Evolutionary conservation across 1,140 invertebrate genomes (phyloP).

Genomic region (Trypoxylus dichotomus): DNA sequence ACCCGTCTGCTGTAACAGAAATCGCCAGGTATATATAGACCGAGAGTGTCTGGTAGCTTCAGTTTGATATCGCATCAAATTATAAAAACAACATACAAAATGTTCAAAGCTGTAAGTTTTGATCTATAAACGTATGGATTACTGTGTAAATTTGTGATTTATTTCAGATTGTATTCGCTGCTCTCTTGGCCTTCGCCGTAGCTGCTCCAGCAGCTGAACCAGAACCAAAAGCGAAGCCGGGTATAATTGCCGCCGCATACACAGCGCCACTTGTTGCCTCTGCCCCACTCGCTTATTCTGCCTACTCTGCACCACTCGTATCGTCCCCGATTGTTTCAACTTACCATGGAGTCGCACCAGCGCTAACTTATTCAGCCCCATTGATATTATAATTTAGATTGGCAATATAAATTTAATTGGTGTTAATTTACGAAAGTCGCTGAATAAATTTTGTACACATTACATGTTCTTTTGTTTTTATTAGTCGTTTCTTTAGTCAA

Average conservation of each 20-base stretch:
- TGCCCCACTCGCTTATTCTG: constrained; percentile 33
- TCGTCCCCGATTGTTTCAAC: constrained; percentile 32
- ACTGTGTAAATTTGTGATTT: constrained; percentile 22
- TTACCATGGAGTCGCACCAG: constrained; percentile 19
- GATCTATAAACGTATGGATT: background rate
- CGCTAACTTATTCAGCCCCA: background rate
- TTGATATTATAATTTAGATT: background rate
- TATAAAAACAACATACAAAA: constrained; percentile 10
- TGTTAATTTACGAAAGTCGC: background rate
- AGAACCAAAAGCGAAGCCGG: constrained; percentile 14
- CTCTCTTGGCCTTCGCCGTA: constrained; percentile 52
- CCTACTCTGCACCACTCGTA: constrained; percentile 32
- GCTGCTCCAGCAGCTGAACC: constrained; percentile 12
- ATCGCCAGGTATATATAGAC: background rate
- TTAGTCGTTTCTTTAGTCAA: too few species aligned
- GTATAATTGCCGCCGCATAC: constrained; percentile 11
- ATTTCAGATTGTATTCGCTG: constrained; percentile 50
- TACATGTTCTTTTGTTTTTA: background rate
- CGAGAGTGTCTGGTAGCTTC: background rate
- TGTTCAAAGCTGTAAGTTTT: constrained; percentile 27
- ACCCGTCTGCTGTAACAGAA: too few species aligned
- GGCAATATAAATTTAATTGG: background rate
- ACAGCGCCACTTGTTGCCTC: constrained; percentile 27
- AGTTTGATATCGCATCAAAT: background rate
- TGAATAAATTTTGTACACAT: background rate